Percentiles rank a stretch among this genome's conserved stretches.
These are phyloP conservation scores for Pinctada fucata DNA, from an alignment of 2,888 invertebrate species.

Conservation along the genomic window DNA sequence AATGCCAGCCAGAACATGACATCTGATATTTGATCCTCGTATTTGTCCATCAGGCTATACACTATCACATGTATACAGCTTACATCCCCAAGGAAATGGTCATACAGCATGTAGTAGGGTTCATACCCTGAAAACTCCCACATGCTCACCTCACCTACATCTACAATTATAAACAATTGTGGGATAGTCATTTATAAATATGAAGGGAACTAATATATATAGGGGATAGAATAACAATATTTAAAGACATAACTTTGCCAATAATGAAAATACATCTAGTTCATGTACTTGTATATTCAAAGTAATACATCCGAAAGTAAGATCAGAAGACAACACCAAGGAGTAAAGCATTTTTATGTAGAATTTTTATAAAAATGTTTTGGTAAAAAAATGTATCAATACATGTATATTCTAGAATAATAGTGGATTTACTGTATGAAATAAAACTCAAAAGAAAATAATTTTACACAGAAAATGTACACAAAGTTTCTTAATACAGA, in stretches of 20 bases:
- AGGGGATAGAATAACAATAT: too few species aligned
- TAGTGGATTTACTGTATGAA: too few species aligned
- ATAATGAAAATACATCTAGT: background rate
- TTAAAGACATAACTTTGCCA: too few species aligned
- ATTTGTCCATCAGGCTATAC: constrained; percentile 83
- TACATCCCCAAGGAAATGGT: constrained; percentile 84
- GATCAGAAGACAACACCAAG: too few species aligned
- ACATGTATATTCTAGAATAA: too few species aligned
- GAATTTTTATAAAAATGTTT: too few species aligned
- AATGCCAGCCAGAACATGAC: constrained; percentile 87
- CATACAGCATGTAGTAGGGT: constrained; percentile 83
- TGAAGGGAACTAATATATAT: too few species aligned
- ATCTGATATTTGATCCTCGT: constrained; percentile 81
- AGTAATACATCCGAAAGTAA: too few species aligned
- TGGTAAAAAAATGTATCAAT: too few species aligned
- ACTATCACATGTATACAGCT: constrained; percentile 83
- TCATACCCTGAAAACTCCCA: constrained; percentile 89
- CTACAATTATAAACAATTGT: constrained; percentile 70
- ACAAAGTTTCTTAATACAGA: background rate
- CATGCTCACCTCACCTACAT: constrained; percentile 82
- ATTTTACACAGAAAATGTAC: background rate
- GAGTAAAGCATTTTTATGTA: too few species aligned
- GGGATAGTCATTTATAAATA: too few species aligned
- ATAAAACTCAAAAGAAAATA: background rate
- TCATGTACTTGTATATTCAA: too few species aligned